A percentile compares a stretch with the other conserved stretches of the same genome.
phyloP scores from a whole-genome alignment of 2,888 invertebrate genomes.

The Drosophila prolongata region DNA sequence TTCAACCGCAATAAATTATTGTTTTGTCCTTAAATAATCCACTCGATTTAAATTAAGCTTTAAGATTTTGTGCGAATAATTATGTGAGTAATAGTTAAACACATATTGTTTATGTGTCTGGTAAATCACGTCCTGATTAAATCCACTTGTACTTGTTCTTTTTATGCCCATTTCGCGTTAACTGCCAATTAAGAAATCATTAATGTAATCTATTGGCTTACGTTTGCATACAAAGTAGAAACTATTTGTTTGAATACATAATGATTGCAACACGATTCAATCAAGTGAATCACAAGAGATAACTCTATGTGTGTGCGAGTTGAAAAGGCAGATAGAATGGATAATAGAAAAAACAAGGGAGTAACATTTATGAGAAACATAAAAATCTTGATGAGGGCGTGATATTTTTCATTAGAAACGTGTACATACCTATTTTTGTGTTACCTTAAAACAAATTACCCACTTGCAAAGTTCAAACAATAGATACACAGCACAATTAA shows the following conservation, averaged over 20 bases:
- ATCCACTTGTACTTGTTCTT: background rate
- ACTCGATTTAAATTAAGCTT: no score
- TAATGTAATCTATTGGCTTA: conserved; percentile 25
- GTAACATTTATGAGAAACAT: background rate
- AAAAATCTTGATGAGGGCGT: background rate
- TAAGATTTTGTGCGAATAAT: background rate
- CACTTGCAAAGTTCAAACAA: no score
- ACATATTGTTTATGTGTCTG: background rate
- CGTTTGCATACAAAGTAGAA: conserved; percentile 20
- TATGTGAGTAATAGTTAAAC: background rate
- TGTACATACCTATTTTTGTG: no score
- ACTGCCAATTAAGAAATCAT: conserved; percentile 19
- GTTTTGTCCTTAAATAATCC: no score
- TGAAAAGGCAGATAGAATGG: background rate
- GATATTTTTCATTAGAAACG: background rate
- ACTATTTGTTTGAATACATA: conserved; percentile 21
- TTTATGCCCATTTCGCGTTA: background rate
- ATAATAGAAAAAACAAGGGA: background rate
- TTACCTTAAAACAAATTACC: no score
- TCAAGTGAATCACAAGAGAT: conserved; percentile 3
- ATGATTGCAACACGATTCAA: conserved; percentile 19
- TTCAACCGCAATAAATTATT: no score
- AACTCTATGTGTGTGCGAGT: background rate
- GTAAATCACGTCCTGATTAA: background rate
- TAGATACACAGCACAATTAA: no score